phyloP scores from a whole-genome alignment of 2,888 invertebrate species.

The Rhorus exstirpatorius region DNA sequence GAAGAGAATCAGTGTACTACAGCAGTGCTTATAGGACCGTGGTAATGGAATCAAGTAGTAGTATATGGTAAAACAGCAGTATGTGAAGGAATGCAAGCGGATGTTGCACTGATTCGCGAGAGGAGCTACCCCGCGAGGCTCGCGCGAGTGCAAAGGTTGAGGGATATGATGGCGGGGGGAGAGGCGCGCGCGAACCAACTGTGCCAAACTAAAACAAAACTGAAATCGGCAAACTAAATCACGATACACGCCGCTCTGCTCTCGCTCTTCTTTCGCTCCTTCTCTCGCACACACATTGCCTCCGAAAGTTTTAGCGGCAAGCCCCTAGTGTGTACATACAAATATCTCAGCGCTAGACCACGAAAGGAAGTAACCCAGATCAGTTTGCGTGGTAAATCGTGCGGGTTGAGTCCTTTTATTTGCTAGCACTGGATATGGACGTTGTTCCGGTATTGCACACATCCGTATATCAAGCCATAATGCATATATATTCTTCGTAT shows the following conservation, averaged over 20 bases:
- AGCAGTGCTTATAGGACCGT: not conserved
- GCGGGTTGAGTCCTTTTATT: constrained; percentile 4
- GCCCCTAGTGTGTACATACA: not conserved
- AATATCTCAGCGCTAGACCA: not conserved
- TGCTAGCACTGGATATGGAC: constrained; percentile 3
- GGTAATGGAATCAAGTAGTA: constrained; percentile 27
- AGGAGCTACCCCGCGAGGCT: constrained; percentile 8
- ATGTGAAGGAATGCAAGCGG: constrained; percentile 34
- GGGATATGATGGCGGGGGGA: not conserved
- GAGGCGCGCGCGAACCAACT: constrained; percentile 49
- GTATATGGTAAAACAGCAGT: constrained; percentile 25
- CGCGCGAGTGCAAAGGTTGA: constrained; percentile 23
- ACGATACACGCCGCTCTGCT: constrained; percentile 54
- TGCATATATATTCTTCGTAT: constrained; percentile 6
- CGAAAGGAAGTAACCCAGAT: not conserved
- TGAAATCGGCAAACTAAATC: constrained; percentile 71
- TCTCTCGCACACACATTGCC: constrained; percentile 36
- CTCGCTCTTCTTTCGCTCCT: constrained; percentile 32
- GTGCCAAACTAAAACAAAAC: constrained; percentile 72
- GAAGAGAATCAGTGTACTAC: constrained; percentile 23
- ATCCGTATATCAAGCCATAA: not conserved
- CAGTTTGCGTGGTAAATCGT: not conserved
- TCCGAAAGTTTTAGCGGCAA: constrained; percentile 48
- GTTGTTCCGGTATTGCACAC: constrained; percentile 21
- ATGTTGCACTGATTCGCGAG: constrained; percentile 29